Evolutionary conservation across 2,888 invertebrate species (phyloP), one percentile per base, ranked within the genome.

Genomic region (Stenoptilia bipunctidactyla): DNA sequence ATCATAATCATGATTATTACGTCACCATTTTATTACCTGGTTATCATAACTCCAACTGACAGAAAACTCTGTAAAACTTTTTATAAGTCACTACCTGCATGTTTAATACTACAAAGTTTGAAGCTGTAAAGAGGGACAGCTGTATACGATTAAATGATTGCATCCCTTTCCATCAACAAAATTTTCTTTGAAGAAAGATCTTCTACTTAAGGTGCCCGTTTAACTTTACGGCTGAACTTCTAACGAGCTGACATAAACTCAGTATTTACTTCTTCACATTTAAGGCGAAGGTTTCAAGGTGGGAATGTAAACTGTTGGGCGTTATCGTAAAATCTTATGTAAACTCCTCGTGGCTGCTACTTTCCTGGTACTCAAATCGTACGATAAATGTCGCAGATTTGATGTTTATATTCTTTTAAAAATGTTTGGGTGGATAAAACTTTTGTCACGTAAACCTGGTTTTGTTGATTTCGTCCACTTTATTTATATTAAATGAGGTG

Each of bases 171-270:
- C 8, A 8, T 20, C 20, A 8, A 5, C 4, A 20, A 20, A 20
- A 20, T 20, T 20, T 20, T 20, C 4, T 20, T 20, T 20, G 3
- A 5, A 8, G 8, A 3, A 5, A 20, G 4, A 8, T 20, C 8
- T 20, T 20, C 20, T 3, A 5, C 8, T 5, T 3, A 8, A 8
- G 8, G 20, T 20, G 20, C 66, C 70, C 76, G 67, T 75, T 76
- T 68, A 67, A 61, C 55, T 61, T 80, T 77, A 79, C 64, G 65
- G 62, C 58, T 67, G 38, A 79, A 80, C 66, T 80, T 79, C 63
- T 77, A 77, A 82, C 75, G 79, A 79, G 71, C 53, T 57, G 65
- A 60, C 72, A 67, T 82, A 79, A 80, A 80, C 62, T 69, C 61
- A 57, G 34, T 13, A 61, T 77, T 75, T 76, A 75, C 76, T 71